Percentiles rank a stretch among this genome's conserved stretches.
Evolutionary conservation across 1,140 invertebrate genomes (phyloP).

Genomic region (Catajapyx aquilonaris): DNA sequence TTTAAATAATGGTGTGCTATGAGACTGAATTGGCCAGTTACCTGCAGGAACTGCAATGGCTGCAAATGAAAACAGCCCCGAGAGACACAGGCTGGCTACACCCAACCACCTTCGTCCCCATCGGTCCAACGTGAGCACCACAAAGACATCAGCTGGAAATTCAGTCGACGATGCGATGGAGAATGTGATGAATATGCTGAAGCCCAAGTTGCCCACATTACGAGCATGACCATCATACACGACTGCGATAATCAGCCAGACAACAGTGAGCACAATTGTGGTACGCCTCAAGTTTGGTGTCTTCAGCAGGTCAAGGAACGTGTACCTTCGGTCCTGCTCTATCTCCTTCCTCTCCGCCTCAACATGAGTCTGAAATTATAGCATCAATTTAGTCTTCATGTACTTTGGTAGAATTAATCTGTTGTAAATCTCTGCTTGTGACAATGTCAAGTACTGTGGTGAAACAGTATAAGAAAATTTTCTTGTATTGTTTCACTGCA

Average conservation of each 20-base stretch:
- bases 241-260: constrained; percentile 69
- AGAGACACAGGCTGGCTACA: constrained; percentile 50
- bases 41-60: constrained; percentile 43
- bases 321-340: constrained; percentile 40
- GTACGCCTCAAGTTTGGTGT: constrained; percentile 45
- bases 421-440: no score
- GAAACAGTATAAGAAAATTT: no score
- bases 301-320: constrained; percentile 53
- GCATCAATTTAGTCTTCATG: no score
- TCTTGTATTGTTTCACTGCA: no score
- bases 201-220: constrained; percentile 53
- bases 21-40: no score
- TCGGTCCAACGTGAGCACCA: constrained; percentile 53
- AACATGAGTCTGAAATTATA: no score
- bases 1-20: not conserved
- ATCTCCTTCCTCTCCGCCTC: constrained; percentile 41
- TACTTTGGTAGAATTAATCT: no score
- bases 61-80: constrained; percentile 56
- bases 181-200: constrained; percentile 63
- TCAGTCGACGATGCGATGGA: constrained; percentile 61
- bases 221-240: constrained; percentile 71
- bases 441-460: no score
- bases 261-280: constrained; percentile 47
- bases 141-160: constrained; percentile 57
- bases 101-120: constrained; percentile 68